phyloP scores from a whole-genome alignment of 2,888 invertebrate genomes.

The Chrysotoxum bicinctum region DNA sequence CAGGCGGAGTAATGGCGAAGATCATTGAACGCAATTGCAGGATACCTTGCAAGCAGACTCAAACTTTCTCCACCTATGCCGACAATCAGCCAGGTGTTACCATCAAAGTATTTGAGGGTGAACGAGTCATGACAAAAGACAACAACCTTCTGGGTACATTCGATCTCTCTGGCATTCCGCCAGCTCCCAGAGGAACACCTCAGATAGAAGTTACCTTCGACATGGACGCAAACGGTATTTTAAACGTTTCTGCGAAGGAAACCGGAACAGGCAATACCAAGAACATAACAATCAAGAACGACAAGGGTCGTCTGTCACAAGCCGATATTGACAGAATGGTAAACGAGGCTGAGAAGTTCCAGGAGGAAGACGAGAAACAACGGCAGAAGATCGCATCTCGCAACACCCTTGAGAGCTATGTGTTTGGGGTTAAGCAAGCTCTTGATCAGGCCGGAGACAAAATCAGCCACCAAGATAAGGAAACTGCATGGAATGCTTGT shows the following conservation, averaged over 20 bases:
- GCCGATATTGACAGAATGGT: conserved; percentile 90
- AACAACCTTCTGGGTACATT: conserved; percentile 96
- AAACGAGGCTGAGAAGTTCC: conserved; percentile 86
- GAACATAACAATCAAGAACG: conserved; percentile 90
- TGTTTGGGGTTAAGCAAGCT: conserved; percentile 86
- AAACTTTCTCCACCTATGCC: conserved; percentile 88
- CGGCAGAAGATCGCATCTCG: conserved; percentile 85
- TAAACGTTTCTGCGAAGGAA: conserved; percentile 90
- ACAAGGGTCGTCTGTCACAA: conserved; percentile 89
- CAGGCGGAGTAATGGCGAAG: conserved; percentile 89
- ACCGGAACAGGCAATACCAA: conserved; percentile 85
- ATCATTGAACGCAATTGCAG: conserved; percentile 86
- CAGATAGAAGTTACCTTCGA: conserved; percentile 91
- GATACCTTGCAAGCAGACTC: conserved; percentile 87
- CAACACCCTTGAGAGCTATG: conserved; percentile 87
- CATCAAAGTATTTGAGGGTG: conserved; percentile 88
- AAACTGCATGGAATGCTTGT: conserved; percentile 85
- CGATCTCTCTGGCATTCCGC: conserved; percentile 95
- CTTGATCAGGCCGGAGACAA: conserved; percentile 85
- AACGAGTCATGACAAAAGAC: conserved; percentile 94
- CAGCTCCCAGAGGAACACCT: conserved; percentile 92
- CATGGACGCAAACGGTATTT: conserved; percentile 95
- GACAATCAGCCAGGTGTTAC: conserved; percentile 90
- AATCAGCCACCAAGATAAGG: conserved; percentile 86
- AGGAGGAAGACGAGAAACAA: conserved; percentile 87